Base-by-base conservation (phyloP, 2,888 invertebrate genomes). In the Leistus spinibarbis region DNA sequence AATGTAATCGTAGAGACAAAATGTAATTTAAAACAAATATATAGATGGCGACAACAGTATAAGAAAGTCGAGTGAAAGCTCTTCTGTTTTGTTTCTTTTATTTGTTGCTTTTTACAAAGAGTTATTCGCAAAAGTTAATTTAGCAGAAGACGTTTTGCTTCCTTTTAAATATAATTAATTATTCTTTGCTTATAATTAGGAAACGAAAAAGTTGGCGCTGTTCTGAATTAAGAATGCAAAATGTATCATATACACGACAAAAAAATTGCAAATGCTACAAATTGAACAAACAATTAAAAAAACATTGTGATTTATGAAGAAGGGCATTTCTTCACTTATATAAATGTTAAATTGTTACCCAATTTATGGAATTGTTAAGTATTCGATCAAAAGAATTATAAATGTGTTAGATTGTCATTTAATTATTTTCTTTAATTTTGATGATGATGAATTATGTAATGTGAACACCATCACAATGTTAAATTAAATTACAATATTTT, bases 101-200 rank as follows among this genome's bases (percentile, higher is more conserved):
- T 69, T 60, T 69, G 57, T 54, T 70, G 60, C 62, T 70, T 71
- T 57, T 13, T 16, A 60, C 20, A 60, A 69, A 68, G 68, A 68
- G 68, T 68, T 70, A 53, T 63, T 62, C 62, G 16, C 27, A 64
- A 71, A 63, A 71, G 64, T 71, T 71, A 71, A 71, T 71, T 71
- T 71, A 64, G 64, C 64, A 54, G 64, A 71, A 71, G 71, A 64
- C 64, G 64, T 71, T 71, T 64, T 64, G 54, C 64, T 54, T 64
- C 64, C 54, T 63, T 40, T 60, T 62, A 71, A 71, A 71, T 71
- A 65, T 71, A 71, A 71, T 71, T 71, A 71, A 71, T 71, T 64
- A 64, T 64, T 63, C 56, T 40, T 40, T 24, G 71, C 54, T 71
- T 22, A 71, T 64, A 71, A 64, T 64, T 63, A 54, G 23, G 16